Percentiles rank a stretch among this genome's conserved stretches.
Conservation (phyloP, 2,113 vertebrate genomes). For the Coptodon bakossiorum region DNA sequence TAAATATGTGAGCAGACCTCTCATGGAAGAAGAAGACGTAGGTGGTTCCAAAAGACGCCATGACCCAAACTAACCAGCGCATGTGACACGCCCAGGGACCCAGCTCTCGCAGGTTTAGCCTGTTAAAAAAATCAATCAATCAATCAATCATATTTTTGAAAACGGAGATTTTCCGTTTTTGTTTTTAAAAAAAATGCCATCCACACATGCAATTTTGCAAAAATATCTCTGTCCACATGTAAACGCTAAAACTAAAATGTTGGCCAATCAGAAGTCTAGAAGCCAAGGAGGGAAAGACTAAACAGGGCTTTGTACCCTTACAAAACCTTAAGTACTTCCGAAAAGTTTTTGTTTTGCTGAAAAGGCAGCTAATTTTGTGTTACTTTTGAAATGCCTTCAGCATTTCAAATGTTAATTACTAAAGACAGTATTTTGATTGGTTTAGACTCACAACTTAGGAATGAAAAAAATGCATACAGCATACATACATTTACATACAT, state of each 20-base stretch:
- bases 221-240: neutral
- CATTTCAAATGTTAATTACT: neutral
- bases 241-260: neutral
- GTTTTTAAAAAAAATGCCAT: neutral
- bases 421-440: neutral
- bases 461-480: neutral
- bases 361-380: neutral
- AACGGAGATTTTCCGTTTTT: too few relatives aligned
- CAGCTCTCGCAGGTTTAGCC: slow-evolving; percentile 90
- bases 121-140: slow-evolving; percentile 18
- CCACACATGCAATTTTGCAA: neutral
- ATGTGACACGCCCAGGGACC: slow-evolving; percentile 94
- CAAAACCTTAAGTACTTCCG: neutral
- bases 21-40: slow-evolving; percentile 97
- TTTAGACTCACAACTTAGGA: neutral
- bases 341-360: neutral
- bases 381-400: neutral
- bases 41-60: slow-evolving; percentile 84
- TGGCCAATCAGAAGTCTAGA: neutral
- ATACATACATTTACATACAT: too few relatives aligned
- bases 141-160: neutral
- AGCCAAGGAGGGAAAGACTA: neutral
- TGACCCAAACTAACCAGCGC: slow-evolving; percentile 97
- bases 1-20: slow-evolving; percentile 61
- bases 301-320: neutral